A percentile compares a stretch with the other conserved stretches of the same genome.
Conservation (phyloP, 2,888 invertebrate genomes). For the Idaea dimidiata region DNA sequence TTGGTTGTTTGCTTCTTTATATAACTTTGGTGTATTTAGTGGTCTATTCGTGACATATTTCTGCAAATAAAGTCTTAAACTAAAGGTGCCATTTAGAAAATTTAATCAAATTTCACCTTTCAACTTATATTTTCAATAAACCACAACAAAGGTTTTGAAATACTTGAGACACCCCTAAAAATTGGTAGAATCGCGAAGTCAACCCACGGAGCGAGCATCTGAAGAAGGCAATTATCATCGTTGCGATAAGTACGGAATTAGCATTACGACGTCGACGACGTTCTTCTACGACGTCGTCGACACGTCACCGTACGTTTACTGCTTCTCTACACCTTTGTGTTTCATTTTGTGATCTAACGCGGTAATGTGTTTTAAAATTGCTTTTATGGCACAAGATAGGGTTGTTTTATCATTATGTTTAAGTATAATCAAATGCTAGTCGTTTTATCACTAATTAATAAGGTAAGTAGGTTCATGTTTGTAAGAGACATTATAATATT, state of each 20-base stretch:
- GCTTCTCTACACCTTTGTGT: neutral
- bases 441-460: neutral
- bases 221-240: conserved; percentile 58
- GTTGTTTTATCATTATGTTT: neutral
- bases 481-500: too few species aligned
- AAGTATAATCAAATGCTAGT: neutral
- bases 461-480: too few species aligned
- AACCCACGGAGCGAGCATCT: conserved; percentile 36
- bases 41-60: neutral
- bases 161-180: conserved; percentile 40
- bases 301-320: neutral
- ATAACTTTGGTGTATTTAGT: conserved; percentile 3
- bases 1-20: conserved; percentile 4
- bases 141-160: conserved; percentile 35
- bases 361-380: neutral
- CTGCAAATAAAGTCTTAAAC: too few species aligned
- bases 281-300: conserved; percentile 14
- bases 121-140: conserved; percentile 30
- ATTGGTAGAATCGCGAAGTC: conserved; percentile 17
- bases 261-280: conserved; percentile 26
- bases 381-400: neutral
- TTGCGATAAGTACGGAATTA: conserved; percentile 30
- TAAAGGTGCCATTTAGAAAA: conserved; percentile 3
- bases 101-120: conserved; percentile 14
- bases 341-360: neutral